Percentiles rank a stretch among this genome's conserved stretches.
Conservation (phyloP, 2,797 vertebrate genomes). For the Acanthurus leucopareius region DNA sequence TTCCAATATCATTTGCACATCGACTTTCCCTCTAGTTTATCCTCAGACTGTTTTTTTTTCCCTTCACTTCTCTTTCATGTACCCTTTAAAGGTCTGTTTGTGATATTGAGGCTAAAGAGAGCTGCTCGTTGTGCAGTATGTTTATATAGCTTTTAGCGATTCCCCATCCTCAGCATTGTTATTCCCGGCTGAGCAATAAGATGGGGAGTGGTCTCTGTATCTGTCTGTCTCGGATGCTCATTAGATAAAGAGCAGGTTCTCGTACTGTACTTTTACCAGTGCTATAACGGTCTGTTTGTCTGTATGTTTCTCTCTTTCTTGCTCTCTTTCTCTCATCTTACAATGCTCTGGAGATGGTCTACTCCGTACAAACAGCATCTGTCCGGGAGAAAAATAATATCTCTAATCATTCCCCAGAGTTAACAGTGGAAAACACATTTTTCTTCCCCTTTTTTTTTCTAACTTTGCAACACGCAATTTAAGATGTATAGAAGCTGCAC, state of each 20-base stretch:
- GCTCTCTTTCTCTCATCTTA: constrained; percentile 41
- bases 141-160: constrained; percentile 60
- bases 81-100: constrained; percentile 50
- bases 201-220: constrained; percentile 38
- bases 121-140: constrained; percentile 25
- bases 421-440: constrained; percentile 34
- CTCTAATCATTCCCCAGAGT: constrained; percentile 71
- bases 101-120: constrained; percentile 36
- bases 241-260: constrained; percentile 55
- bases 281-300: constrained; percentile 26
- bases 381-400: constrained; percentile 74
- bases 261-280: constrained; percentile 26
- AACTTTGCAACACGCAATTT: constrained; percentile 41
- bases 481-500: constrained; percentile 12
- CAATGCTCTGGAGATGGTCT: constrained; percentile 73
- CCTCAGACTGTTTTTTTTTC: constrained; percentile 18
- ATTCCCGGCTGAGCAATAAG: constrained; percentile 52
- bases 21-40: constrained; percentile 37
- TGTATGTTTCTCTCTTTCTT: constrained; percentile 41
- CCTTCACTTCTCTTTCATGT: constrained; percentile 41
- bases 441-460: constrained; percentile 38
- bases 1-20: constrained; percentile 25
- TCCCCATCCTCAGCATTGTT: constrained; percentile 28
- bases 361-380: constrained; percentile 78
- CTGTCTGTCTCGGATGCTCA: constrained; percentile 41